Evolutionary conservation across 2,888 invertebrate genomes (phyloP), one percentile per base, ranked within the genome.

Genomic region (Drosophila peninsularis): DNA sequence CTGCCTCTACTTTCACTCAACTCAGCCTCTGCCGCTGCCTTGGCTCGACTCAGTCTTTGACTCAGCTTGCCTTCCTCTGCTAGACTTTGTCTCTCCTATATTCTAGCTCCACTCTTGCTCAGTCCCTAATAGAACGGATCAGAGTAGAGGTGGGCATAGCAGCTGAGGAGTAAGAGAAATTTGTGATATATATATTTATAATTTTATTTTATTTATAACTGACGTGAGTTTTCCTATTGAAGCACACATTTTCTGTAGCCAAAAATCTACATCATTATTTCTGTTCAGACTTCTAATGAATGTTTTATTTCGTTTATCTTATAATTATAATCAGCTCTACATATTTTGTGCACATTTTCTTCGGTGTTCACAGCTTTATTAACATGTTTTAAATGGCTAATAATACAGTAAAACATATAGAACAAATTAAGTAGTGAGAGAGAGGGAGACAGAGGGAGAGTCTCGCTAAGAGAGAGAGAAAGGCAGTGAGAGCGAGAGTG

Each of bases 401-500:
- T 50, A 21, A 50, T 34, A 34, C 34, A 19, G 34, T 32, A 19
- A 19, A 32, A 32, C 19, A 32, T 14, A 19, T 19, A 32, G 49
- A 49, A 19, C 49, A 49, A n/a, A 17, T 37, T n/a, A 27, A 37
- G 24, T 36, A n/a, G 21, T 14, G 17, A 27, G 24, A 52, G 52
- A 24, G 11, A 17, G 17, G 27, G 56, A 41, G n/a, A 17, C 7
- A 44, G 21, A 37, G 30, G 19, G 37, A 54, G 65, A 21, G 32
- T 5, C 21, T n/a, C 6, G n/a, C 36, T 14, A 7, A 39, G 17
- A 34, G 37, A 13, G 42, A 52, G 71, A 32, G 47, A 3, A 1
- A 27, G 3, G 36, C 39, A 32, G 11, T 17, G 14, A 21, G n/a
- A 30, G 41, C 19, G 49, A 50, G 71, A 32, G 34, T 63, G 53